These are phyloP conservation scores for Allacma fusca DNA, from an alignment of 2,888 invertebrate genomes.

Conservation along the genomic window DNA sequence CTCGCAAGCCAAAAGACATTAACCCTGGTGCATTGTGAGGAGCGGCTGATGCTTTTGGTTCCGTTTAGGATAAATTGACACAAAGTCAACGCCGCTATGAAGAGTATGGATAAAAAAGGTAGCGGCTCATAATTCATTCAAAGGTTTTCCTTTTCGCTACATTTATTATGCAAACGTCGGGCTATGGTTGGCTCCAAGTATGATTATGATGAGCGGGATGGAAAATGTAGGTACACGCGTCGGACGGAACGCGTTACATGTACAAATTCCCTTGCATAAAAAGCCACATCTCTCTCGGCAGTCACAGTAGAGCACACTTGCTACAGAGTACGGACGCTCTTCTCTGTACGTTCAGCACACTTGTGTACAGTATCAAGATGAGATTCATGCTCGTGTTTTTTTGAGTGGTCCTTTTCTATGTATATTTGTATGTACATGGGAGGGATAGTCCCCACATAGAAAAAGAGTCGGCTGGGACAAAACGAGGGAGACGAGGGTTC, in stretches of 20 bases:
- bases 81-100: slow-evolving; percentile 11
- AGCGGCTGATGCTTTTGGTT: neutral
- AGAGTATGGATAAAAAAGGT: slow-evolving; percentile 20
- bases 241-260: neutral
- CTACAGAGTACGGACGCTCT: neutral
- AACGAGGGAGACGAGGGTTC: neutral
- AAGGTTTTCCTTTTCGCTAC: slow-evolving; percentile 16
- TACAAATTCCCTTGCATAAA: slow-evolving; percentile 19
- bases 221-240: slow-evolving; percentile 13
- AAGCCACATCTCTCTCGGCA: slow-evolving; percentile 17
- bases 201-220: neutral
- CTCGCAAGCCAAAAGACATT: neutral
- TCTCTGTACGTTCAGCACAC: neutral
- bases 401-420: slow-evolving; percentile 5
- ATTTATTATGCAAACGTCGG: slow-evolving; percentile 33
- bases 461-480: slow-evolving; percentile 16
- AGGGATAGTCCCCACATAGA: neutral
- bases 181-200: neutral
- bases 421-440: neutral
- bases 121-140: slow-evolving; percentile 21
- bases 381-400: slow-evolving; percentile 25
- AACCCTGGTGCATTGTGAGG: neutral
- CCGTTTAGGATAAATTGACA: neutral
- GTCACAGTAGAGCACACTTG: slow-evolving; percentile 37
- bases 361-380: neutral